Evolutionary conservation across 1,140 invertebrate genomes (phyloP).

Genomic region (Macrotrachela quadricornifera): DNA sequence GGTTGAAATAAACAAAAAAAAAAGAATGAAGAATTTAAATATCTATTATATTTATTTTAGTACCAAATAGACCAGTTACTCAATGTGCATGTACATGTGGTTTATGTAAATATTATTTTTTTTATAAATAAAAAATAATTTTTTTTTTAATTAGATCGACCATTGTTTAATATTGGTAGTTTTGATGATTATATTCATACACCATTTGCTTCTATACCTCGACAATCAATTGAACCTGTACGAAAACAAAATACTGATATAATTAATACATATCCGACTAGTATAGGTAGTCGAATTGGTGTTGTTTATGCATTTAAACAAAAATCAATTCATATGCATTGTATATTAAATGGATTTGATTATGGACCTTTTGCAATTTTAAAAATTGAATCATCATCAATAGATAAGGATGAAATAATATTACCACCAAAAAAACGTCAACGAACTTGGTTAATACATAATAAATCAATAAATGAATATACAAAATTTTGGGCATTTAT

Average conservation of each 20-base stretch:
- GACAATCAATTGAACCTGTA: neutral
- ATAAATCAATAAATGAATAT: constrained; percentile 39
- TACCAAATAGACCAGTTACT: too few species aligned
- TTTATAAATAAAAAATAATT: too few species aligned
- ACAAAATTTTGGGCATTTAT: constrained; percentile 67
- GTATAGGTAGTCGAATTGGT: constrained; percentile 68
- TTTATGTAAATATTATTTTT: too few species aligned
- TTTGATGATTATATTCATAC: too few species aligned
- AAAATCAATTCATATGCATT: constrained; percentile 67
- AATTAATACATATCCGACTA: constrained; percentile 39
- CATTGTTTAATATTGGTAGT: too few species aligned
- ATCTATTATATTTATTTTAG: too few species aligned
- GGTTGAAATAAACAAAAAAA: too few species aligned
- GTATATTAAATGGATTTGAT: constrained; percentile 72
- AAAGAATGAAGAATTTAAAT: too few species aligned
- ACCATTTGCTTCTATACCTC: too few species aligned
- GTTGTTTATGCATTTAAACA: constrained; percentile 60
- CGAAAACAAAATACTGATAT: neutral
- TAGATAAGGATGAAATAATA: neutral
- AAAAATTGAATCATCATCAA: too few species aligned
- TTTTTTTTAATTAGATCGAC: too few species aligned
- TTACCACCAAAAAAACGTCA: constrained; percentile 35
- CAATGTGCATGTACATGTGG: too few species aligned
- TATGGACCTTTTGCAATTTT: constrained; percentile 23
- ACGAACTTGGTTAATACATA: constrained; percentile 38